Percentiles rank a stretch among this genome's conserved stretches.
These are phyloP conservation scores for Strongylocentrotus purpuratus DNA, from an alignment of 35 echinoderm and acorn worm genomes.

Conservation along the genomic window DNA sequence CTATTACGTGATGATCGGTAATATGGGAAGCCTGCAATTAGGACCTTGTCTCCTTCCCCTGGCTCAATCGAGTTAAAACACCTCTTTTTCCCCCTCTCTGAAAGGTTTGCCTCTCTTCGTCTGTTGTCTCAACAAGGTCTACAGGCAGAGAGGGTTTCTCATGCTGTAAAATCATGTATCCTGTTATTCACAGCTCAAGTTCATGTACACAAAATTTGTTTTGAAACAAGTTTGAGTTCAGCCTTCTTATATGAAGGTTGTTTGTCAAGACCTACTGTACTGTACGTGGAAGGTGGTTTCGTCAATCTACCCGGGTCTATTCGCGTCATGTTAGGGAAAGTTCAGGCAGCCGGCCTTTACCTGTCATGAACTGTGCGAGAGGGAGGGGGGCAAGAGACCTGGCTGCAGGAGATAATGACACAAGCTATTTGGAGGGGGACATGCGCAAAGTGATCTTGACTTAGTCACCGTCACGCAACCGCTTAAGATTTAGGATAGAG, in stretches of 20 bases:
- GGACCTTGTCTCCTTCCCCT: not conserved
- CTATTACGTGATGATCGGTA: not conserved
- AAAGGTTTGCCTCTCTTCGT: not conserved
- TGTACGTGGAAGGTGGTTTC: not conserved
- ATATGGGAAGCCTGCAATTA: slow-evolving; percentile 10
- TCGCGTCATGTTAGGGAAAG: not conserved
- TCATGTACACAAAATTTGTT: not conserved
- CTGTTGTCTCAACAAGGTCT: not conserved
- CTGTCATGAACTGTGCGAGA: not conserved
- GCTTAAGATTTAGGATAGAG: not conserved
- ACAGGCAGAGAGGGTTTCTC: not conserved
- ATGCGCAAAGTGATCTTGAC: not conserved
- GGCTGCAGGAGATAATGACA: not conserved
- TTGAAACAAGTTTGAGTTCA: not conserved
- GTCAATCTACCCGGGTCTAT: not conserved
- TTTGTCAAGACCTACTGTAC: not conserved
- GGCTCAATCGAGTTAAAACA: not conserved
- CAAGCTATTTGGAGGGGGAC: not conserved
- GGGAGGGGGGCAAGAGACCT: not conserved
- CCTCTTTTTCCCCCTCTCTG: not conserved
- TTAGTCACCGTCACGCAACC: slow-evolving; percentile 15
- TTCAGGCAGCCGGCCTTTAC: not conserved
- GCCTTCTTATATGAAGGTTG: not conserved
- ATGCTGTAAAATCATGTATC: not conserved
- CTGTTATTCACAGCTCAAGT: not conserved